Conservation (phyloP, 2,888 invertebrate genomes). For the Phengaris arion region DNA sequence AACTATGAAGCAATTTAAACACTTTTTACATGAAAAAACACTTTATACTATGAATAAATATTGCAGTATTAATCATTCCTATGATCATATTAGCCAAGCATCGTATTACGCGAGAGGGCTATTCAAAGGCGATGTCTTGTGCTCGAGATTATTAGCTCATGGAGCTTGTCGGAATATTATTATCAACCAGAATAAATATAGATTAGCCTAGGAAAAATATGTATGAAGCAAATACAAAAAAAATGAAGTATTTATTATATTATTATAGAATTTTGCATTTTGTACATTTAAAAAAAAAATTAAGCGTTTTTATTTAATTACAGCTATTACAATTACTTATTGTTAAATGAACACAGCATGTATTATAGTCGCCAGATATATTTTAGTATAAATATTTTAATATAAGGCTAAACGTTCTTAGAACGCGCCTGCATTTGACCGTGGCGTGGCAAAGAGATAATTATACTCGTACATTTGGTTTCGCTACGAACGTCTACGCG, state of each 20-base stretch:
- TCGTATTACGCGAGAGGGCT: neutral
- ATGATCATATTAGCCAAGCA: constrained; percentile 10
- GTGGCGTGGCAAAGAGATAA: neutral
- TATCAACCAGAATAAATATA: too few relatives aligned
- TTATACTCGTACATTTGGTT: neutral
- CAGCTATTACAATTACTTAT: too few relatives aligned
- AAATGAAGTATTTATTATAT: too few relatives aligned
- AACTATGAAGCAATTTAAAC: too few relatives aligned
- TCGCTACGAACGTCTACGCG: constrained; percentile 8
- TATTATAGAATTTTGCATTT: too few relatives aligned
- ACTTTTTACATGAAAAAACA: neutral
- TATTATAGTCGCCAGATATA: too few relatives aligned
- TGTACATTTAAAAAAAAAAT: too few relatives aligned
- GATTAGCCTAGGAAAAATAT: too few relatives aligned
- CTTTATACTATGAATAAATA: neutral
- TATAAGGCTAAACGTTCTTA: neutral
- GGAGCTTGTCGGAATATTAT: neutral
- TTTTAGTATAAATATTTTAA: neutral
- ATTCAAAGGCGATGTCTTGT: neutral
- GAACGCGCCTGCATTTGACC: neutral
- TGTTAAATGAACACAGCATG: too few relatives aligned
- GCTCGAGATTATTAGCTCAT: constrained; percentile 5
- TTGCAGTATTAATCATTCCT: neutral
- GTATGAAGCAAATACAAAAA: too few relatives aligned
- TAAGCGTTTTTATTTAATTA: too few relatives aligned